Conservation (phyloP, 2,797 vertebrate species). For the Danio albolineatus region DNA sequence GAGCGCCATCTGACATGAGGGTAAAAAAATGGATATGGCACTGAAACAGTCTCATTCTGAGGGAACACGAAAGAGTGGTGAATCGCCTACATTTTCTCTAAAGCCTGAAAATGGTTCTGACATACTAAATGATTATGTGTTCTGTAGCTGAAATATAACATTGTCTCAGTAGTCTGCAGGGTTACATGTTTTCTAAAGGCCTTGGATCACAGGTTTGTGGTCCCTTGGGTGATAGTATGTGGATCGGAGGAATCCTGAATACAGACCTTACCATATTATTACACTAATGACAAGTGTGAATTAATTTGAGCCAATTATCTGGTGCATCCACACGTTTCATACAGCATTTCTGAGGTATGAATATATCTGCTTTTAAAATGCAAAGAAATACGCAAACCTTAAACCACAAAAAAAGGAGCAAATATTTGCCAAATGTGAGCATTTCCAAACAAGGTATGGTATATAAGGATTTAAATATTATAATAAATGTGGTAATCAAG, state of each 20-base stretch:
- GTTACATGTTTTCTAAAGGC: not conserved
- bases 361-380: conserved; percentile 14
- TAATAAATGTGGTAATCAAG: not conserved
- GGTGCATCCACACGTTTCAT: not conserved
- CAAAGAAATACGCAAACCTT: not conserved
- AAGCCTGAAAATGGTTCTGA: conserved; percentile 1
- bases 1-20: not conserved
- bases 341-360: not conserved
- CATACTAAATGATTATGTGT: conserved; percentile 4
- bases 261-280: conserved; percentile 22
- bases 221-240: not conserved
- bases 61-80: not conserved
- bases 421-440: not conserved
- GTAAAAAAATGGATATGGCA: not conserved
- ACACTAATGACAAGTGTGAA: conserved; percentile 1
- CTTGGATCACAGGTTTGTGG: not conserved
- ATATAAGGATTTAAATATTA: not conserved
- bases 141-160: not conserved
- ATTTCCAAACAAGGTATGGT: not conserved
- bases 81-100: not conserved
- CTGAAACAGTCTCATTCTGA: conserved; percentile 2
- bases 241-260: conserved; percentile 26
- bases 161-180: not conserved
- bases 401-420: not conserved
- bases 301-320: conserved; percentile 5